Percentiles rank a stretch among this genome's conserved stretches.
These are phyloP conservation scores for Adineta ricciae DNA, from an alignment of 2,888 invertebrate genomes.

Conservation along the genomic window DNA sequence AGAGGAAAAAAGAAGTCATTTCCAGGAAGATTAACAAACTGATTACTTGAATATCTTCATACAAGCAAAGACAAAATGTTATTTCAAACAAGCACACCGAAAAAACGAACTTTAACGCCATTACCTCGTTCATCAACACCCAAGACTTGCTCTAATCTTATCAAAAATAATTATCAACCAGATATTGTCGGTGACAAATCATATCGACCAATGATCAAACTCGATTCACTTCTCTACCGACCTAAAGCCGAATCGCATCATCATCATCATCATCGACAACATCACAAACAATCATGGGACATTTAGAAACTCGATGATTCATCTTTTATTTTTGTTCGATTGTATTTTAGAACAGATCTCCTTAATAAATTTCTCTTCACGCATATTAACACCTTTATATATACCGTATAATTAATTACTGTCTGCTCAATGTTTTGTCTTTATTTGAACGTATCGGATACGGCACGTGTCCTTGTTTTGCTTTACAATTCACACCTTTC, in stretches of 20 bases:
- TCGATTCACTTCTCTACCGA: neutral
- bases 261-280: neutral
- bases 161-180: neutral
- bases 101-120: neutral
- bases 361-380: too few species aligned
- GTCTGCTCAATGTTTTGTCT: constrained; percentile 4
- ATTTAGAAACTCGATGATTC: neutral
- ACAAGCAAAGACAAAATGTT: neutral
- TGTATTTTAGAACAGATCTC: neutral
- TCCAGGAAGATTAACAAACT: neutral
- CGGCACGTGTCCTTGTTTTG: neutral
- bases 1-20: neutral
- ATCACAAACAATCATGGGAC: neutral
- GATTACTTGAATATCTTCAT: neutral
- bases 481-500: constrained; percentile 4
- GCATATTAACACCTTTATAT: neutral
- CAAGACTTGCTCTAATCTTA: neutral
- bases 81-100: neutral
- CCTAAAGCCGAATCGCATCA: neutral
- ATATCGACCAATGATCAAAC: neutral
- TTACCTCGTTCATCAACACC: neutral
- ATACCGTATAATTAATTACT: neutral
- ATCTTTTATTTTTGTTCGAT: neutral
- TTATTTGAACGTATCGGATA: neutral
- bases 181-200: neutral